phyloP scores from a whole-genome alignment of 2,113 vertebrate genomes.

The Amphilophus citrinellus region DNA sequence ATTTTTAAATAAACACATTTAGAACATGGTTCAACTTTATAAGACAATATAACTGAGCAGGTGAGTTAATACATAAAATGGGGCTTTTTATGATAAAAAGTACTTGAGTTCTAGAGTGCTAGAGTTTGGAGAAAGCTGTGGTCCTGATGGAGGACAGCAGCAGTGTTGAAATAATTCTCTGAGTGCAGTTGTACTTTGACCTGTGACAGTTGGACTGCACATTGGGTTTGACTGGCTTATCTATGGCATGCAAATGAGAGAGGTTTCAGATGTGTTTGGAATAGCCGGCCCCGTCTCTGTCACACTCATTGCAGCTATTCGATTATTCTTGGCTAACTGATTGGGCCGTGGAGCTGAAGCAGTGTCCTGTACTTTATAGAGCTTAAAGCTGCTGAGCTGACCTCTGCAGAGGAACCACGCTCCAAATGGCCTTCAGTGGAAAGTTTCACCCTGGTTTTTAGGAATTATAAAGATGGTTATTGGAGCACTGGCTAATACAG shows the following conservation, averaged over 20 bases:
- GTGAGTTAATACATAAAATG: background rate
- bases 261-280: background rate
- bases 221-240: conserved; percentile 53
- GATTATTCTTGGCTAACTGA: no score
- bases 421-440: no score
- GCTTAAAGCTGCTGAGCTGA: no score
- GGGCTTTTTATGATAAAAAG: background rate
- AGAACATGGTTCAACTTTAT: background rate
- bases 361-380: no score
- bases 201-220: background rate
- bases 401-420: no score
- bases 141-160: background rate
- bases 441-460: no score
- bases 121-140: background rate
- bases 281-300: background rate
- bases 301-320: no score
- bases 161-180: background rate
- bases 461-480: no score
- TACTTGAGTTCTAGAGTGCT: background rate
- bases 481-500: no score
- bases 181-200: background rate
- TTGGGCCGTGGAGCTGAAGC: no score
- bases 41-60: background rate
- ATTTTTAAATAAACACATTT: background rate
- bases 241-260: conserved; percentile 11